Evolutionary conservation across 1,140 invertebrate species (phyloP).

Genomic region (Gonatopus flavifemur): DNA sequence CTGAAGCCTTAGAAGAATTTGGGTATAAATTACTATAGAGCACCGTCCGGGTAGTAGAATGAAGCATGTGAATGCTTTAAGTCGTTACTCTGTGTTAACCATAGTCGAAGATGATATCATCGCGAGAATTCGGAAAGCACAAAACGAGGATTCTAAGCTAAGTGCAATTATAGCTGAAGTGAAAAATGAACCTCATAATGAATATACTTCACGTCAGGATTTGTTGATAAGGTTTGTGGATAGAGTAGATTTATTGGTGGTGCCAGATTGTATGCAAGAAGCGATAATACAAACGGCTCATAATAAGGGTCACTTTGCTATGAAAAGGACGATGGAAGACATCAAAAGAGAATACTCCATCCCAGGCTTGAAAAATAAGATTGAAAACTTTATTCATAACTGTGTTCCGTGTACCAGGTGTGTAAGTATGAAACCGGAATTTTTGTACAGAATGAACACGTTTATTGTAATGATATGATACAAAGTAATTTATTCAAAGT

Average conservation of each 20-base stretch:
- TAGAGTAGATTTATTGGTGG: conserved; percentile 1
- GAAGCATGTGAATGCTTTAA: not conserved
- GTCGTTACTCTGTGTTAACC: not conserved
- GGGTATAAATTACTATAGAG: conserved; percentile 29
- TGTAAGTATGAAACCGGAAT: no score
- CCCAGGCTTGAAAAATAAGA: not conserved
- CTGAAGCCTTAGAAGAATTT: not conserved
- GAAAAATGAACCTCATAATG: not conserved
- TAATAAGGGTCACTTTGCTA: conserved; percentile 4
- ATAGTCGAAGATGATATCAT: not conserved
- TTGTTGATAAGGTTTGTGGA: not conserved
- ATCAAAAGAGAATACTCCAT: conserved; percentile 2
- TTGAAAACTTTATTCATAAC: not conserved
- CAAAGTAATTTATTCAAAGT: no score
- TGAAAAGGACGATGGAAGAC: not conserved
- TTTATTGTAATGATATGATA: no score
- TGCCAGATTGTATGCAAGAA: not conserved
- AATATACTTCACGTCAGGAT: not conserved
- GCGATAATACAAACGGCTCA: not conserved
- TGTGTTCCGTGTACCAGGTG: conserved; percentile 9
- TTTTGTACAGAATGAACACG: no score
- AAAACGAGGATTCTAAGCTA: not conserved
- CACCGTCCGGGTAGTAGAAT: not conserved
- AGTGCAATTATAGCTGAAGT: not conserved
- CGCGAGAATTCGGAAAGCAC: not conserved